Conservation (phyloP, 2,888 invertebrate genomes). For the Nemotelus nigrinus region DNA sequence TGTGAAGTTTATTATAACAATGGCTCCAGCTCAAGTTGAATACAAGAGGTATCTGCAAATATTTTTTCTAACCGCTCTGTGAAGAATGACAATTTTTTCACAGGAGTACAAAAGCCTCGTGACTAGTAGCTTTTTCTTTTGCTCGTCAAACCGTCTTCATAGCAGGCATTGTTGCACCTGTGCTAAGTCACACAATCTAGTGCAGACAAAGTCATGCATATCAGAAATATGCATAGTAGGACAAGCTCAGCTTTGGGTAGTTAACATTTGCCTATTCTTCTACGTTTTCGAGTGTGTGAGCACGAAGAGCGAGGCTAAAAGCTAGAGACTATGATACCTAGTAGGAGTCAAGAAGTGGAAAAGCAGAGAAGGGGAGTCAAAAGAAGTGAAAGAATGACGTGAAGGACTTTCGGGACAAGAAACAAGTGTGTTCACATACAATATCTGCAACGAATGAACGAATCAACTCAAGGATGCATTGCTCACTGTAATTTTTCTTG, state of each 20-base stretch:
- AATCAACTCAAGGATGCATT: conserved; percentile 30
- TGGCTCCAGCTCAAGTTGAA: background rate
- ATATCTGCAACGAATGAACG: conserved; percentile 30
- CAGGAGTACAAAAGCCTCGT: conserved; percentile 5
- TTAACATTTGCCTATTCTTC: conserved; percentile 35
- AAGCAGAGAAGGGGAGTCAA: background rate
- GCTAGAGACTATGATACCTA: background rate
- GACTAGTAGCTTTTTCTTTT: conserved; percentile 19
- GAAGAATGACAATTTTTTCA: conserved; percentile 30
- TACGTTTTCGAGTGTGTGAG: conserved; percentile 4
- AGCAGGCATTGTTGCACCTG: conserved; percentile 15
- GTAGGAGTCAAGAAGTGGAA: background rate
- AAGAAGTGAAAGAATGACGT: background rate
- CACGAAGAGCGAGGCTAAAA: background rate
- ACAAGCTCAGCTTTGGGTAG: conserved; percentile 13
- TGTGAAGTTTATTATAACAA: conserved; percentile 17
- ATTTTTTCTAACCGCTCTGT: background rate
- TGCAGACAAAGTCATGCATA: conserved; percentile 18
- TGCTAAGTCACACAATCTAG: background rate
- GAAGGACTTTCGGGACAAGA: background rate
- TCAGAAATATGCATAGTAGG: conserved; percentile 6
- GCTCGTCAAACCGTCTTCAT: background rate
- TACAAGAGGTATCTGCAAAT: conserved; percentile 4
- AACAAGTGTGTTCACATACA: background rate
- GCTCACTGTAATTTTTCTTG: conserved; percentile 32